Evolutionary conservation across 2,797 vertebrate genomes (phyloP), one percentile per base, ranked within the genome.

Genomic region (Micropoecilia bifurca): DNA sequence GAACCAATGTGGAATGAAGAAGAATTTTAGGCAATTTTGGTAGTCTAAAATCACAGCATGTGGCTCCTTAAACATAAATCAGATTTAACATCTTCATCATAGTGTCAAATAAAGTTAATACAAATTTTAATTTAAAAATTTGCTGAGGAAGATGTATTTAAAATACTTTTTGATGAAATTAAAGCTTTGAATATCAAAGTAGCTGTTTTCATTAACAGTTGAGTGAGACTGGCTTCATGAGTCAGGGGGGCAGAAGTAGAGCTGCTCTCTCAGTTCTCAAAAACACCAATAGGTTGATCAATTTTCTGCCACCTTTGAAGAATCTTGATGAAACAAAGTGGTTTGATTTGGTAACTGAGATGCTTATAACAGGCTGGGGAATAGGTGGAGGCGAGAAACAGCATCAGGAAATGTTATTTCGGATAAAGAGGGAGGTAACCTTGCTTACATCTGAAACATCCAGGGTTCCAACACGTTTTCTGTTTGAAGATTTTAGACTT

Each of bases 1-100:
- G 41, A 77, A 83, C 41, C 80, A 78, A 74, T 57, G 90, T 87
- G 8, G 6, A 50, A 50, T 6, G 22, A 10, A 22, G 89, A 92
- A 92, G 89, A 92, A 86, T n/a, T n/a, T n/a, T n/a, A 92, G 90
- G 86, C 88, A 84, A 91, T 91, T 88, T 85, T 86, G 74, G 84
- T 81, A 83, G 84, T 84, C 87, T 66, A 83, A 78, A 91, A 86
- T 81, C 45, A 74, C 76, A 86, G 83, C 77, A 83, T 85, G 87
- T 82, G 82, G 74, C 77, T 55, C 33, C 18, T 13, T 20, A 66
- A 36, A 10, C 3, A 1, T 39, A 66, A 39, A 66, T 39, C 61
- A 39, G 3, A 66, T 66, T 39, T 3, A 63, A 63, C 30, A 8
- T 36, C 30, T 63, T 63, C 30, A 8, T 33, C 14, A 63, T 33